Percentiles rank a stretch among this genome's conserved stretches.
Evolutionary conservation across 2,113 vertebrate genomes (phyloP).

Genomic region (Ctenomys sociabilis): DNA sequence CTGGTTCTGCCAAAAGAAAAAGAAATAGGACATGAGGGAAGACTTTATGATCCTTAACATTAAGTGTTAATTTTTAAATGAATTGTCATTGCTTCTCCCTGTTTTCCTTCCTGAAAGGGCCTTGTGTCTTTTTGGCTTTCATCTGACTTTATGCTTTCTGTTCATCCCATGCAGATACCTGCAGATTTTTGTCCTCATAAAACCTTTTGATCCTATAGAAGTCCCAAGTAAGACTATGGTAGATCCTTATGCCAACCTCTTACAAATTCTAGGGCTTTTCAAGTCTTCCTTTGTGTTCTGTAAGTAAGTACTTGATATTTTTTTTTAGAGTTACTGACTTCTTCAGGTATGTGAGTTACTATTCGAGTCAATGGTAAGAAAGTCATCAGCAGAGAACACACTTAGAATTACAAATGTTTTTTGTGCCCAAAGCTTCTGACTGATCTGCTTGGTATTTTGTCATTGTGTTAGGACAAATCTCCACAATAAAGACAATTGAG

Average conservation of each 20-base stretch:
- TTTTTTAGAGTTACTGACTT: not conserved
- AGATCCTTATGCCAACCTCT: not conserved
- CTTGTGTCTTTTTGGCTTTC: not conserved
- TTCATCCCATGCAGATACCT: not conserved
- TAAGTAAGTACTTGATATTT: conserved; percentile 1
- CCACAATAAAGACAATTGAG: not conserved
- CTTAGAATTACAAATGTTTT: not conserved
- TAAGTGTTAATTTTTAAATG: not conserved
- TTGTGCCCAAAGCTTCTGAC: not conserved
- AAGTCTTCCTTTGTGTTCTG: conserved; percentile 15
- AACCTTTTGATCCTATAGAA: conserved; percentile 24
- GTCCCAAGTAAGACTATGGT: not conserved
- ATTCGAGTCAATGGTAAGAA: not conserved
- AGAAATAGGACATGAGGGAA: too few species aligned
- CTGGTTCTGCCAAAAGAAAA: too few species aligned
- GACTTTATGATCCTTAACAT: not conserved
- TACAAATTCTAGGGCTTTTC: not conserved
- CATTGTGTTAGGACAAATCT: not conserved
- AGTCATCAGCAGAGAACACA: not conserved
- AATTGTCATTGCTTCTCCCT: not conserved
- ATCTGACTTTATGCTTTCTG: not conserved
- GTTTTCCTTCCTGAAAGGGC: not conserved
- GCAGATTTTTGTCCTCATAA: conserved; percentile 6
- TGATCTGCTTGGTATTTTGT: not conserved
- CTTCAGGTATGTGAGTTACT: not conserved